Conservation (phyloP, 2,797 vertebrate genomes). For the Orestias chungarensis region DNA sequence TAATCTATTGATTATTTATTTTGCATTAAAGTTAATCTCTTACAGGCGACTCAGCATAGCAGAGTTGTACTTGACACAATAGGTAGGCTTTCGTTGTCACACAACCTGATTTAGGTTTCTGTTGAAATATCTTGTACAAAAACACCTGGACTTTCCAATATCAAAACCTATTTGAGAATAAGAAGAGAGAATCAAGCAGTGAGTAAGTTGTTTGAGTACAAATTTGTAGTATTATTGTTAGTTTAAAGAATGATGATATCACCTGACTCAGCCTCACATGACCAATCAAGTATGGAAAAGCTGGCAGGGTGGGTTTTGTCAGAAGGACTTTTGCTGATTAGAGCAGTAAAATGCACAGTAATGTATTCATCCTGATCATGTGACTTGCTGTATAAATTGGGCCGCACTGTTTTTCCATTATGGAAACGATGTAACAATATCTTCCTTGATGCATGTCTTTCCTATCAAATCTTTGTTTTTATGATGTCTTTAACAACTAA, state of each 20-base stretch:
- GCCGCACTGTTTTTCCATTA: conserved; percentile 21
- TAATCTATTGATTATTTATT: not conserved
- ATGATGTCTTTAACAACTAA: not conserved
- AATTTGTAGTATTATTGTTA: conserved; percentile 32
- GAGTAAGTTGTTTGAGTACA: conserved; percentile 38
- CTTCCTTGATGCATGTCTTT: not conserved
- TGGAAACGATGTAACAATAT: conserved; percentile 34
- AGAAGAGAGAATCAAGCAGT: conserved; percentile 33
- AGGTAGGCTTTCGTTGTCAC: conserved; percentile 9
- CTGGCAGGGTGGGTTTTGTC: conserved; percentile 45
- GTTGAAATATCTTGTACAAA: conserved; percentile 10
- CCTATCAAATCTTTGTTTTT: not conserved
- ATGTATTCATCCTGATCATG: conserved; percentile 23
- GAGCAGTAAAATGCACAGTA: not conserved
- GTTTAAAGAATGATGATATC: conserved; percentile 39
- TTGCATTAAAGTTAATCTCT: too few species aligned
- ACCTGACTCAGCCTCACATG: conserved; percentile 34
- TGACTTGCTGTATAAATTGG: conserved; percentile 15
- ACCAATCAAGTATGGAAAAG: conserved; percentile 48
- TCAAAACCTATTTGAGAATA: conserved; percentile 33
- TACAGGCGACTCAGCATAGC: too few species aligned
- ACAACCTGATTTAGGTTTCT: conserved; percentile 17
- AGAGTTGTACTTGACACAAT: conserved; percentile 23
- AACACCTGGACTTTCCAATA: not conserved
- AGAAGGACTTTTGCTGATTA: conserved; percentile 9